Evolutionary conservation across 2,797 vertebrate genomes (phyloP), one percentile per base, ranked within the genome.

Genomic region (Acanthopagrus latus): DNA sequence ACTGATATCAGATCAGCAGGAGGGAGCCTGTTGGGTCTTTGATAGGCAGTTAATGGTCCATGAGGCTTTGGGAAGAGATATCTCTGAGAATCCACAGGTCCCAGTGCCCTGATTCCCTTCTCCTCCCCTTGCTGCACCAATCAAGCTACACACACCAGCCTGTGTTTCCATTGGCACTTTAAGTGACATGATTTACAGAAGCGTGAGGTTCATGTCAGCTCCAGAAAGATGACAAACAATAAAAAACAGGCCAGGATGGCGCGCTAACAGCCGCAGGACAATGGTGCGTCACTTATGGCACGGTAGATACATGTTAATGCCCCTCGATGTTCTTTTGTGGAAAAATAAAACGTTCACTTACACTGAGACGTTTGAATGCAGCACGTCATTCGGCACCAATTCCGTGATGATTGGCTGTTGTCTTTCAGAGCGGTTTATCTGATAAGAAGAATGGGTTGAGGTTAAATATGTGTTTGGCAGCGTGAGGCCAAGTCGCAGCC

Each of bases 141-240:
- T 85, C 84, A 88, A 86, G 80, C 85, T 41, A 48, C 76, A 77
- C 9, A 88, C 92, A 95, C 81, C 87, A 90, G 91, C 92, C 93
- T 94, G 93, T 93, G 89, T 95, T 95, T 94, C 90, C 87, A 84
- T 20, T 93, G 93, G 93, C 94, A 96, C 94, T 96, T 97, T 96
- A 96, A 97, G 95, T 94, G 91, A 94, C 88, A 82, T 96, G 95
- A 98, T 97, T 97, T 96, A 97, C 94, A 92, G 80, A 85, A 86
- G 84, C 68, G 62, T 72, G 89, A 95, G 91, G 91, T 92, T 91
- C 95, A 91, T 95, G 93, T 94, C 94, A 87, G 93, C 90, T 91
- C 92, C 90, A 93, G 93, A 96, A 96, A 97, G 95, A 98, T 97
- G 96, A 96, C 96, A 96, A 96, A 97, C 95, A 95, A 95, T 96